Evolutionary conservation across 1,140 invertebrate species (phyloP).

Genomic region (Eumaeus atala): DNA sequence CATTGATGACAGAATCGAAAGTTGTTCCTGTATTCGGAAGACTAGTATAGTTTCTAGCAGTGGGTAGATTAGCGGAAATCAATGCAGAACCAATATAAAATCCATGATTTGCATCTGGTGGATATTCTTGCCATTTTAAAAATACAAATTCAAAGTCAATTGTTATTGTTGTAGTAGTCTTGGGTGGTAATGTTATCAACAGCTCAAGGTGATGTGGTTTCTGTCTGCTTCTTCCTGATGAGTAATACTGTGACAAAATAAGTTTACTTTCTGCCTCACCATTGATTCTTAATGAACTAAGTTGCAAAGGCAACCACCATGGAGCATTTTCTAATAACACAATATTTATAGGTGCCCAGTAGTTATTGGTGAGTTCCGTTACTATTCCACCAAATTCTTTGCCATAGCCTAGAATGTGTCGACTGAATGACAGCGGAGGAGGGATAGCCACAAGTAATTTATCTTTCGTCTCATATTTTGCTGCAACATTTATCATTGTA

Average conservation of each 20-base stretch:
- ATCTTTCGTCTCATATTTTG: constrained; percentile 51
- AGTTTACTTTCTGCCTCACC: constrained; percentile 76
- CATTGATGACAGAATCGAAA: constrained; percentile 79
- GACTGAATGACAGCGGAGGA: constrained; percentile 85
- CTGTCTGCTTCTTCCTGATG: constrained; percentile 87
- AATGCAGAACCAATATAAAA: constrained; percentile 94
- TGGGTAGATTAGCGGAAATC: constrained; percentile 84
- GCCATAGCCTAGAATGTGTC: constrained; percentile 89
- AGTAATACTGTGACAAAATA: constrained; percentile 79
- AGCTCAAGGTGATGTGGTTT: constrained; percentile 94
- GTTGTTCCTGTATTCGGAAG: constrained; percentile 82
- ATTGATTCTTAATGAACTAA: constrained; percentile 89
- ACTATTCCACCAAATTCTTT: constrained; percentile 91
- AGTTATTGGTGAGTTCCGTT: constrained; percentile 85
- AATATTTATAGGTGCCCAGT: constrained; percentile 81
- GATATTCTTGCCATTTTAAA: constrained; percentile 98
- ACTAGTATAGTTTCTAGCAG: constrained; percentile 86
- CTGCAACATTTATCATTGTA: constrained; percentile 82
- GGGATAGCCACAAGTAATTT: constrained; percentile 69
- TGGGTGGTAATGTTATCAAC: constrained; percentile 84
- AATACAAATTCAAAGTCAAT: constrained; percentile 96
- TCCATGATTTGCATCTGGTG: constrained; percentile 98
- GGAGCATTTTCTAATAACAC: constrained; percentile 88
- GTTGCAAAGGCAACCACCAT: constrained; percentile 95
- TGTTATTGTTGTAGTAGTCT: constrained; percentile 86